A percentile compares a stretch with the other conserved stretches of the same genome.
phyloP scores from a whole-genome alignment of 1,140 invertebrate genomes.

The Anadara kagoshimensis region DNA sequence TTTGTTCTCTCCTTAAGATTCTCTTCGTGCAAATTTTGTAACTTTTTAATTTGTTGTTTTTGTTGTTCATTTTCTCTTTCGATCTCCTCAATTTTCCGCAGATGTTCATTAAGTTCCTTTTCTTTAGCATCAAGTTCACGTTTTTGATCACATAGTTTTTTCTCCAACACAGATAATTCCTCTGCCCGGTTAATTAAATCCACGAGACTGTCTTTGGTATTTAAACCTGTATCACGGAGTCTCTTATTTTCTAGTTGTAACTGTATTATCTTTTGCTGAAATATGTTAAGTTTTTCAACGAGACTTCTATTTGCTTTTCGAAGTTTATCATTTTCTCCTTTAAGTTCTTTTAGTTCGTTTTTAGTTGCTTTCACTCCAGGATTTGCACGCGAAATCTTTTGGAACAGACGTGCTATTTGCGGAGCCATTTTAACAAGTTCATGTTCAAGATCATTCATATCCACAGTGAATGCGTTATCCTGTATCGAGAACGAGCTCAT shows the following conservation, averaged over 20 bases:
- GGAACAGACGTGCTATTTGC: constrained; percentile 37
- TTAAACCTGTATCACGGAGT: constrained; percentile 24
- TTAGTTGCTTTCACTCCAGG: background rate
- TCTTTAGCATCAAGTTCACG: constrained; percentile 32
- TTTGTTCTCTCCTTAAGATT: constrained; percentile 31
- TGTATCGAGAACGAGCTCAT: background rate
- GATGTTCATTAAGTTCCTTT: constrained; percentile 30
- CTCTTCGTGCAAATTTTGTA: constrained; percentile 34
- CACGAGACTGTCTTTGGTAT: constrained; percentile 17
- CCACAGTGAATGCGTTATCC: constrained; percentile 14
- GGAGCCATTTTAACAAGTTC: constrained; percentile 40
- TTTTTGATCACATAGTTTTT: constrained; percentile 32
- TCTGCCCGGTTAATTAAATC: constrained; percentile 25
- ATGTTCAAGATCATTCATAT: constrained; percentile 35
- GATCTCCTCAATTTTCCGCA: constrained; percentile 34
- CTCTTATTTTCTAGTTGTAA: constrained; percentile 43
- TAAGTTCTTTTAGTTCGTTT: constrained; percentile 31
- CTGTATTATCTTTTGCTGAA: constrained; percentile 41
- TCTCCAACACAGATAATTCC: constrained; percentile 17
- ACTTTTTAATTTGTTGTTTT: constrained; percentile 36
- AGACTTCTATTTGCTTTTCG: constrained; percentile 34
- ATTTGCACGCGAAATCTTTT: constrained; percentile 34
- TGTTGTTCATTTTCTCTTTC: constrained; percentile 37
- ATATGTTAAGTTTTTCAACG: constrained; percentile 39
- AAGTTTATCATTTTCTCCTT: constrained; percentile 37